These are phyloP conservation scores for Cryptoblepharus egeriae DNA, from an alignment of 2,797 vertebrate genomes.

Conservation along the genomic window DNA sequence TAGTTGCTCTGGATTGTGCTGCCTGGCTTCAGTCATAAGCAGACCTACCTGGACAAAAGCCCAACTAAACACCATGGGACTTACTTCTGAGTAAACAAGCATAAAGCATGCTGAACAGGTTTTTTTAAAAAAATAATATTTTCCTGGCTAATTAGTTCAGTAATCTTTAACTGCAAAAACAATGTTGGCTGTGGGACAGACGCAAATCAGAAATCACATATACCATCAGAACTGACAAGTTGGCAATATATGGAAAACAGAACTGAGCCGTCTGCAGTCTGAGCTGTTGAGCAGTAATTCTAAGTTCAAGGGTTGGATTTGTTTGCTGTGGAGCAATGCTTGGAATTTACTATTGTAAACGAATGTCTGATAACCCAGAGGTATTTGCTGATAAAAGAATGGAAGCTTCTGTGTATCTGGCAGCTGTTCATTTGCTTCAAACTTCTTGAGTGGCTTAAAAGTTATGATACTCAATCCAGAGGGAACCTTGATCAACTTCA, in stretches of 20 bases:
- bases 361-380: not conserved
- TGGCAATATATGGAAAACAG: not conserved
- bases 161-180: slow-evolving; percentile 7
- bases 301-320: slow-evolving; percentile 15
- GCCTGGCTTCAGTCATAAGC: not conserved
- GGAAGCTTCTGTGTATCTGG: slow-evolving; percentile 26
- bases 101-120: not conserved
- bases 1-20: no score
- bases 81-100: not conserved
- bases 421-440: slow-evolving; percentile 9
- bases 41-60: not conserved
- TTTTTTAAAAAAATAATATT: not conserved
- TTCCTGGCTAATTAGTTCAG: slow-evolving; percentile 10
- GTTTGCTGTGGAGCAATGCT: slow-evolving; percentile 25
- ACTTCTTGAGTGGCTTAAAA: not conserved
- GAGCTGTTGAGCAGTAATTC: not conserved
- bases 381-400: slow-evolving; percentile 7
- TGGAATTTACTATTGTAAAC: slow-evolving; percentile 20
- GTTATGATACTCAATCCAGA: not conserved
- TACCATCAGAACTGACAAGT: not conserved
- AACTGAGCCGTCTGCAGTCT: not conserved
- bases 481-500: not conserved
- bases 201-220: slow-evolving; percentile 8
- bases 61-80: not conserved
- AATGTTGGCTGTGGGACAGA: not conserved